Percentiles rank a stretch among this genome's conserved stretches.
These are phyloP conservation scores for Heteromormyrus szaboi DNA, from an alignment of 2,797 vertebrate species.

Conservation along the genomic window DNA sequence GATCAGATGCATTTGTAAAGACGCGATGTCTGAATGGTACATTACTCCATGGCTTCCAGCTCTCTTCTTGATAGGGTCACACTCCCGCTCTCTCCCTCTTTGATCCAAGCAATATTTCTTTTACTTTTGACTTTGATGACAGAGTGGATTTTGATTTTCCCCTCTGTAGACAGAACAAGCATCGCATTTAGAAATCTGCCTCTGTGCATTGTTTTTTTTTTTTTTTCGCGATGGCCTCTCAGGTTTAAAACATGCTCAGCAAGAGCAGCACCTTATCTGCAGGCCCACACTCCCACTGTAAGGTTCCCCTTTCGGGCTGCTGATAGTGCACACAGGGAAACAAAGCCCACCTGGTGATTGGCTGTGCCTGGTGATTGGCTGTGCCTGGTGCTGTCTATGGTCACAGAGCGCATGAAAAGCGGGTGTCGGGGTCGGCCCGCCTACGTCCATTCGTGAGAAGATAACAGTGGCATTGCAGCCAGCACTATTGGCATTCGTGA, in stretches of 20 bases:
- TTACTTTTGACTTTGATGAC: not conserved
- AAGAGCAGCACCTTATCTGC: not conserved
- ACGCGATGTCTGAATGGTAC: not conserved
- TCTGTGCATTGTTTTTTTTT: not conserved
- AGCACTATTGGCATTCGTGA: not conserved
- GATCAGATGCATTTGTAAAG: not conserved
- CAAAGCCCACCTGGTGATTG: slow-evolving; percentile 13
- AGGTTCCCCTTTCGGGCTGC: not conserved
- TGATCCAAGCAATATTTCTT: not conserved
- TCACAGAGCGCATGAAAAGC: not conserved
- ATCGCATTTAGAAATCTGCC: not conserved
- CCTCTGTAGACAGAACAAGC: not conserved
- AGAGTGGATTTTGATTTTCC: slow-evolving; percentile 2
- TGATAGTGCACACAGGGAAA: not conserved
- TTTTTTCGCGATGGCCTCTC: not conserved
- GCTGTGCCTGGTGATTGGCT: not conserved
- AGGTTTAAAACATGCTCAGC: not conserved
- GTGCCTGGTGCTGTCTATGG: not conserved
- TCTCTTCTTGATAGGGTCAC: not conserved
- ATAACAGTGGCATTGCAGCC: not conserved
- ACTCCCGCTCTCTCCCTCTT: not conserved
- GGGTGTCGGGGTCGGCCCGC: not conserved
- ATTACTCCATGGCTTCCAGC: not conserved
- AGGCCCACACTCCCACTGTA: not conserved
- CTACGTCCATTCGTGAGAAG: not conserved